These are phyloP conservation scores for Sebastes taczanowskii DNA, from an alignment of 2,797 vertebrate genomes.

Conservation along the genomic window DNA sequence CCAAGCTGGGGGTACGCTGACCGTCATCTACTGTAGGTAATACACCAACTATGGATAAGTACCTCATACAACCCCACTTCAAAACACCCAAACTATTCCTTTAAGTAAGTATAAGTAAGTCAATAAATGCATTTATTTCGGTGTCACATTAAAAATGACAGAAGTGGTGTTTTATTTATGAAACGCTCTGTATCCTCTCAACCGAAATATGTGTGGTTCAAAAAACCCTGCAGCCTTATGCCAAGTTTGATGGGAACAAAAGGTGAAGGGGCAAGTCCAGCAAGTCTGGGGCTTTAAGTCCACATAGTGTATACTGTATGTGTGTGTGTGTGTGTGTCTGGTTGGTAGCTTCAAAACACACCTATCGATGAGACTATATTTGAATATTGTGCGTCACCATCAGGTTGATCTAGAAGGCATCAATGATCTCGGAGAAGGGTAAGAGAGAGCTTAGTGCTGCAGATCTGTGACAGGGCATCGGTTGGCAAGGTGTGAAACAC, in stretches of 20 bases:
- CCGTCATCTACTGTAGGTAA: no score
- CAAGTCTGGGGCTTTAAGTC: constrained; percentile 14
- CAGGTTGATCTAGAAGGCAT: constrained; percentile 27
- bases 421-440: not conserved
- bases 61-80: no score
- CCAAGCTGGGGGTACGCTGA: no score
- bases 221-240: constrained; percentile 32
- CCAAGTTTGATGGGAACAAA: constrained; percentile 48
- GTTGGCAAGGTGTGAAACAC: constrained; percentile 64
- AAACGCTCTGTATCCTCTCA: constrained; percentile 10
- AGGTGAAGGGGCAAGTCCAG: constrained; percentile 50
- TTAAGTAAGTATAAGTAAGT: not conserved
- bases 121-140: not conserved
- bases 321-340: not conserved
- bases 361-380: constrained; percentile 29
- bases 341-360: constrained; percentile 30
- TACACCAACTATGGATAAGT: no score
- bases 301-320: not conserved
- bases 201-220: constrained; percentile 17
- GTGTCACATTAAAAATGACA: constrained; percentile 22
- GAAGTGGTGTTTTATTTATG: constrained; percentile 41
- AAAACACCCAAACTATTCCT: no score
- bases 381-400: constrained; percentile 29
- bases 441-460: constrained; percentile 24
- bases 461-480: constrained; percentile 38